Evolutionary conservation across 2,797 vertebrate genomes (phyloP), one percentile per base, ranked within the genome.

Genomic region (Chaetodon trifasciatus): DNA sequence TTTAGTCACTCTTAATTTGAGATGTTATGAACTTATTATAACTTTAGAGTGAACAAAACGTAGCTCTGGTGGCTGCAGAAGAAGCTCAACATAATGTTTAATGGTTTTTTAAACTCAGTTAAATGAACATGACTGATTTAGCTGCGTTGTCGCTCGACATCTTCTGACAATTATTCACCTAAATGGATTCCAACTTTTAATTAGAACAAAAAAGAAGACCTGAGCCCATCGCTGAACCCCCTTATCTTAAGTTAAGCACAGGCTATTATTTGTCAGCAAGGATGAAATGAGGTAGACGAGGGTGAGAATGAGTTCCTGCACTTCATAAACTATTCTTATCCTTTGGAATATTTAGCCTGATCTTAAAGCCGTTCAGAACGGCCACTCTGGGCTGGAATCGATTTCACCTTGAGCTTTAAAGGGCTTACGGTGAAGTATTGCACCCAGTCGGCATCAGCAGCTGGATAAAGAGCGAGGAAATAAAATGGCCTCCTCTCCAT

Each of bases 401-500:
- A 76, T 89, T 87, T 91, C 82, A 88, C 85, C 86, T 86, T 35
- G 63, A 86, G 85, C 77, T 76, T 77, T 37, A 58, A 61, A 82
- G 63, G 76, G 83, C 57, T 88, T 83, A 77, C 35, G 35, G 62
- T 62, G 57, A 78, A 76, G 79, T 58, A 72, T 83, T 81, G 63
- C 67, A 49, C 50, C 63, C 88, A 74, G 81, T 65, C 83, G 46
- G 82, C 82, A 70, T 72, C 76, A 66, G 81, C 81, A 79, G 79
- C 86, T 81, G 79, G 82, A 78, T 79, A 80, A 86, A 87, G 84
- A 74, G 76, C 3, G 35, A 79, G 86, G 71, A 68, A 81, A 69
- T 79, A 91, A 92, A 94, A 87, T 74, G 78, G 61, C 71, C 86
- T 78, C 65, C 78, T 90, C 74, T 79, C 73, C 81, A 66, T 87